Evolutionary conservation across 2,113 vertebrate genomes (phyloP).

Genomic region (Myodes glareolus): DNA sequence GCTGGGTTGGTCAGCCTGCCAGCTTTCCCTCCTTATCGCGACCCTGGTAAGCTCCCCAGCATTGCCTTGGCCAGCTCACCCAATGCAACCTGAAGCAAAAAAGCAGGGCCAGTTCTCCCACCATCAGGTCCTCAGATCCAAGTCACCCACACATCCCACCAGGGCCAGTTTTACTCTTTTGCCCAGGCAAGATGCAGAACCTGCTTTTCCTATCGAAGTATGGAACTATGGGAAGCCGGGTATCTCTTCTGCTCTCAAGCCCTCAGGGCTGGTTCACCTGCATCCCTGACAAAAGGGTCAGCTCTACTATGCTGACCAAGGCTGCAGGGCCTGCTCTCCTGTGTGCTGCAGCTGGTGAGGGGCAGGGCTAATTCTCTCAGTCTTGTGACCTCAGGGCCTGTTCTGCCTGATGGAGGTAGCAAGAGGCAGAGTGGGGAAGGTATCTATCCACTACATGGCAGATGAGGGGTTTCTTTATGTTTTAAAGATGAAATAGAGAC

Average conservation of each 20-base stretch:
- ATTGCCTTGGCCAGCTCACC: background rate
- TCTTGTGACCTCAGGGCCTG: background rate
- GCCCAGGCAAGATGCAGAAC: too few relatives aligned
- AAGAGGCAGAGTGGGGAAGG: too few relatives aligned
- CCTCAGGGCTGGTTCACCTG: background rate
- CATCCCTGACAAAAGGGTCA: background rate
- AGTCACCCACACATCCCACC: too few relatives aligned
- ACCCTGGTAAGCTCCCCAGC: background rate
- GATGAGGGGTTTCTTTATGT: background rate
- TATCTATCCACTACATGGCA: background rate
- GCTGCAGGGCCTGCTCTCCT: background rate
- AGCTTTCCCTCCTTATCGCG: background rate
- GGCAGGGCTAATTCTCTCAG: background rate
- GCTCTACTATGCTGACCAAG: background rate
- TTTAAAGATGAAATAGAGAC: constrained; percentile 1
- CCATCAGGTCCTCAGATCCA: too few relatives aligned
- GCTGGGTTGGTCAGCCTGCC: background rate
- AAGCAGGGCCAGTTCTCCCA: background rate
- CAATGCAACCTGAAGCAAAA: background rate
- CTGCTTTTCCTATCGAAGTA: background rate
- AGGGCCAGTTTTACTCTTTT: too few relatives aligned
- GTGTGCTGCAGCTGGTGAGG: background rate
- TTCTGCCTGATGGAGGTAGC: too few relatives aligned
- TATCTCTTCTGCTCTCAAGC: background rate
- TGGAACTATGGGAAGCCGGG: background rate